Evolutionary conservation across 2,888 invertebrate genomes (phyloP), one percentile per base, ranked within the genome.

Genomic region (Tridacna gigas): DNA sequence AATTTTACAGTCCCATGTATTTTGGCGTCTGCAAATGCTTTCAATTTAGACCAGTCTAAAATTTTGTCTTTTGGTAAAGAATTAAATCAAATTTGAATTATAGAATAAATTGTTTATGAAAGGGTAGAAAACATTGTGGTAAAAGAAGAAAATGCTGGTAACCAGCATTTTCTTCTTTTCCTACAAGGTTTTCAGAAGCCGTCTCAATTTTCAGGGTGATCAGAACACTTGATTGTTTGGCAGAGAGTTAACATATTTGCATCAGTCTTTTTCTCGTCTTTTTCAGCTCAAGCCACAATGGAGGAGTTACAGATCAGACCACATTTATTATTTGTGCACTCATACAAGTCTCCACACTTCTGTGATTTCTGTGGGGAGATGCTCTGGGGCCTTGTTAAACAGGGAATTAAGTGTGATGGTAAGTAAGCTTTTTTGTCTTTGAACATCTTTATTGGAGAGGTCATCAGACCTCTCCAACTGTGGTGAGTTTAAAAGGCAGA

Each of bases 361-460:
- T 99, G 99, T 96, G 99, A 99, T 96, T 99, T 99, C 96, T 99
- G 99, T 95, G 99, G 99, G 60, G 99, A 99, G 96, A 99, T 99
- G 98, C 96, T 99, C 51, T 99, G 99, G 96, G 99, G 99, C 5
- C 96, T 99, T 89, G 99, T 99, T 87, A 96, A 99, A 80, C 99
- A 99, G 96, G 99, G 99, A 87, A 97, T 99, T 91, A 99, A 99
- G 96, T 99, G 99, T 95, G 99, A 99, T 96, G 99, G 99, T 99
- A 95, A 92, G 93, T 9, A 56, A 20, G 9, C 56, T 20, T 37
- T n/a, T n/a, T n/a, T n/a, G n/a, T n/a, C n/a, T n/a, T n/a, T n/a
- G n/a, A n/a, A n/a, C n/a, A n/a, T n/a, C n/a, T n/a, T n/a, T n/a
- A n/a, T n/a, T n/a, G n/a, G n/a, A n/a, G n/a, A n/a, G n/a, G n/a